Percentiles rank a stretch among this genome's conserved stretches.
These are phyloP conservation scores for Tympanoctomys barrerae DNA, from an alignment of 2,797 vertebrate genomes.

Conservation along the genomic window DNA sequence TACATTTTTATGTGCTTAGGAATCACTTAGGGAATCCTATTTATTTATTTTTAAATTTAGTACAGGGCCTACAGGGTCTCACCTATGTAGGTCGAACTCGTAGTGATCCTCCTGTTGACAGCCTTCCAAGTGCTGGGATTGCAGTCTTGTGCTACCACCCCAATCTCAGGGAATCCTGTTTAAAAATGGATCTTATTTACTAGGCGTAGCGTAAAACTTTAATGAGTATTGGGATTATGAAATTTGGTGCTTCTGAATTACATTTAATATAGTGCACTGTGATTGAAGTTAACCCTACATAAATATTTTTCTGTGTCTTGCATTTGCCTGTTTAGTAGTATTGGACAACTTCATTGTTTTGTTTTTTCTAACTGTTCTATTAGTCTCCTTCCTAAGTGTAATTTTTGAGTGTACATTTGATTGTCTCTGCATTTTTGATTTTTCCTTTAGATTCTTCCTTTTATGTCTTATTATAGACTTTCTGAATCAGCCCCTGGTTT, in stretches of 20 bases:
- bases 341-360: neutral
- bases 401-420: conserved; percentile 10
- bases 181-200: neutral
- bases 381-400: neutral
- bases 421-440: neutral
- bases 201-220: conserved; percentile 19
- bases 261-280: neutral
- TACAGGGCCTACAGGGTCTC: too few species aligned
- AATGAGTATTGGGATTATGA: neutral
- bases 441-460: neutral
- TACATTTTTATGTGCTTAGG: conserved; percentile 15
- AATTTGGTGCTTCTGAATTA: neutral
- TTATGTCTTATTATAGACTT: neutral
- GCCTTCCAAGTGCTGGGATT: too few species aligned
- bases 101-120: too few species aligned
- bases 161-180: neutral
- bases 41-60: neutral
- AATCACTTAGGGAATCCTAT: neutral
- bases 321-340: neutral
- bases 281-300: neutral
- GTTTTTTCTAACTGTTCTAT: neutral
- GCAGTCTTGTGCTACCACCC: too few species aligned
- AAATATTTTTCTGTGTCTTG: neutral
- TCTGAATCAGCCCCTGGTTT: conserved; percentile 22
- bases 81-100: too few species aligned